Evolutionary conservation across 2,113 vertebrate genomes (phyloP), one percentile per base, ranked within the genome.

Genomic region (Onychorhynchus coronatus): DNA sequence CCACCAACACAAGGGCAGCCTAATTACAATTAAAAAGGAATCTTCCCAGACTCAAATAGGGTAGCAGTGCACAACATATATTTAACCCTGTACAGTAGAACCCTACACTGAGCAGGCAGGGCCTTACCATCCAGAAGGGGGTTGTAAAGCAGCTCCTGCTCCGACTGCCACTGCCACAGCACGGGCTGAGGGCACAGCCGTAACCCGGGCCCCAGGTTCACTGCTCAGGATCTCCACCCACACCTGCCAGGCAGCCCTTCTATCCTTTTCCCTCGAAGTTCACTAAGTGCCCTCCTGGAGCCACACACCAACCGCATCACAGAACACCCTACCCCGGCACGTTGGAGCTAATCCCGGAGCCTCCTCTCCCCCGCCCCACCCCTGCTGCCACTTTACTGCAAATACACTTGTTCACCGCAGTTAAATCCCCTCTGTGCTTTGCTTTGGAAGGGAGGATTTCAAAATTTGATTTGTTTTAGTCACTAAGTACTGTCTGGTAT

Each of bases 1-100:
- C 92, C 88, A 95, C 2, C 0, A 87, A 55, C 86, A 95, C 91
- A 93, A 97, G 92, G 92, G 86, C 86, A 91, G 70, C 80, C 91
- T 95, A 89, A 96, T 95, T 91, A 94, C 95, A 96, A 92, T 92
- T 93, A 92, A 89, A 97, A 94, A 92, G 86, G 90, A 97, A 93
- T 84, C 89, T 89, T 93, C 91, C 70, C 53, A 39, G 78, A 84
- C 73, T 65, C 52, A 94, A 72, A 61, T 28, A 72, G 61, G 47
- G 55, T 25, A 81, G 61, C 88, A 88, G 68, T 0, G 2, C 63
- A 30, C 61, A 61, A 81, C 0, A 0, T 53, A 7, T 5, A 21
- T 95, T 96, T 86, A 93, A 85, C 61, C 70, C 90, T 10, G 68
- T 72, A 39, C 4, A 78, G 56, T 5, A 86, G 35, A 37, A 7